Evolutionary conservation across 2,888 invertebrate species (phyloP).

Genomic region (Drosophila diplacantha): DNA sequence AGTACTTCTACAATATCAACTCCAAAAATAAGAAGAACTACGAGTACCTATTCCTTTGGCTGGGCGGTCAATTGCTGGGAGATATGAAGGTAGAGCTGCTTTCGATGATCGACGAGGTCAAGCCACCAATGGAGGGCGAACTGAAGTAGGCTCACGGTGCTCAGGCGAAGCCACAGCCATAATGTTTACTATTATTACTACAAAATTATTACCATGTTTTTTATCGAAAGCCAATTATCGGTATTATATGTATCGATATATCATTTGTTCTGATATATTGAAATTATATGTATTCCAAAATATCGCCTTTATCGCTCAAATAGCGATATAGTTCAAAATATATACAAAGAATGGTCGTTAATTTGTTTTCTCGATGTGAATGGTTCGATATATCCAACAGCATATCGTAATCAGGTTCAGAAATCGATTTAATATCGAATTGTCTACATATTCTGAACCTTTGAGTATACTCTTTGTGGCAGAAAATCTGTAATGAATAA

Average conservation of each 20-base stretch:
- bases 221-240: no score
- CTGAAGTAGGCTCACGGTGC: neutral
- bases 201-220: neutral
- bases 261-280: no score
- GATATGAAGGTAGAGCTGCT: neutral
- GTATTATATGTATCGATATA: no score
- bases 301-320: no score
- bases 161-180: neutral
- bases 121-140: neutral
- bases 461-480: neutral
- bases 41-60: neutral
- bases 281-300: no score
- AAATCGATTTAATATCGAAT: neutral
- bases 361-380: no score
- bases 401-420: no score
- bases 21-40: fast-evolving
- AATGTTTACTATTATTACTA: neutral
- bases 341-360: no score
- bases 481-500: neutral
- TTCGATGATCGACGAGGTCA: neutral
- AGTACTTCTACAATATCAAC: neutral
- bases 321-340: no score
- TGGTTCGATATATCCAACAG: no score
- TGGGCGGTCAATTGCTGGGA: neutral
- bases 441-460: neutral